A percentile compares a stretch with the other conserved stretches of the same genome.
Conservation (phyloP, 2,113 vertebrate genomes). For the Cyprinodon variegatus region DNA sequence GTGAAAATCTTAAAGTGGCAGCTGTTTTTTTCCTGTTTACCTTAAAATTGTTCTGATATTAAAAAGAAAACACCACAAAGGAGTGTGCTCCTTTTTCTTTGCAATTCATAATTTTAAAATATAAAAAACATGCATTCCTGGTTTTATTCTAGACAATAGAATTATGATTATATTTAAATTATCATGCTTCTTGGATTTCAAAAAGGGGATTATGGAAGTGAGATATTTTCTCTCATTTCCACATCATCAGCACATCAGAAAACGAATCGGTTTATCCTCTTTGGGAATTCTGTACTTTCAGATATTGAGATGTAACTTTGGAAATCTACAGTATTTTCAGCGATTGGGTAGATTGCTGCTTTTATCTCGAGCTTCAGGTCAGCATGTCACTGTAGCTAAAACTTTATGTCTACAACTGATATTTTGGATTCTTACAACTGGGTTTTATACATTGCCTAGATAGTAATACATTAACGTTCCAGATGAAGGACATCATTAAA, state of each 20-base stretch:
- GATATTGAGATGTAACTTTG: no score
- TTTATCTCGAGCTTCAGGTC: not conserved
- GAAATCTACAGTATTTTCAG: no score
- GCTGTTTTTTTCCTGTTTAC: constrained; percentile 7
- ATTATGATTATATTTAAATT: not conserved
- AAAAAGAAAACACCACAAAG: not conserved
- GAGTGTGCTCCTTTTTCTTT: not conserved
- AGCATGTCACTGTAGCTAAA: not conserved
- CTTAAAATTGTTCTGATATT: not conserved
- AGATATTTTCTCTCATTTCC: not conserved
- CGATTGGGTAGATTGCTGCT: not conserved
- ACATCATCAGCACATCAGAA: not conserved
- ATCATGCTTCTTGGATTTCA: not conserved
- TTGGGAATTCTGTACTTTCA: not conserved
- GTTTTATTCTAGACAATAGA: not conserved
- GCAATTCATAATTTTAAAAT: not conserved
- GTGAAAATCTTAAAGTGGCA: not conserved
- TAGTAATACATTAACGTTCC: no score
- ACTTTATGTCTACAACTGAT: no score
- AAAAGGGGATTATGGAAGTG: not conserved
- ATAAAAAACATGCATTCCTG: not conserved
- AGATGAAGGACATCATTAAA: no score
- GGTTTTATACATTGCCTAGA: no score
- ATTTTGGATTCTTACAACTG: no score
- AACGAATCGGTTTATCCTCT: not conserved